phyloP scores from a whole-genome alignment of 2,797 vertebrate genomes.

The Thunnus albacares region DNA sequence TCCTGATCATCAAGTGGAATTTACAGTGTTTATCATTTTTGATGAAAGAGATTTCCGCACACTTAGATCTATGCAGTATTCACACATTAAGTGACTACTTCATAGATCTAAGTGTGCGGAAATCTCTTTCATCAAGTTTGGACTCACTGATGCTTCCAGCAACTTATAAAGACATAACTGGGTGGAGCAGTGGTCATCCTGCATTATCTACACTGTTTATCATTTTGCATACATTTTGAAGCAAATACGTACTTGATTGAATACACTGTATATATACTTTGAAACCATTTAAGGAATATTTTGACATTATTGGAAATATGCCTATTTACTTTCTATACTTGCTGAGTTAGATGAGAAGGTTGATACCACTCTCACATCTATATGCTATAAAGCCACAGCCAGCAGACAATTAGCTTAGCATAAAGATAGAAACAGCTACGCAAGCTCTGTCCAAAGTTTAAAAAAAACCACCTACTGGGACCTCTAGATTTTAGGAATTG shows the following conservation, averaged over 20 bases:
- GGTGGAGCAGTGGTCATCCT: no score
- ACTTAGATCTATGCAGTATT: no score
- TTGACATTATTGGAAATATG: neutral
- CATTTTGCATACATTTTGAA: slow-evolving; percentile 7
- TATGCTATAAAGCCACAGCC: neutral
- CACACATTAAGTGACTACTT: no score
- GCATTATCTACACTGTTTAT: neutral
- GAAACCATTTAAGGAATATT: no score
- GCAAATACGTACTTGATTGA: neutral
- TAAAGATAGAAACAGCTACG: neutral
- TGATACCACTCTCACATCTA: neutral
- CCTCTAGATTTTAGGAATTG: no score
- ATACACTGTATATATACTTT: no score
- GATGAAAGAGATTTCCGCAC: neutral
- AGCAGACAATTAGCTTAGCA: neutral
- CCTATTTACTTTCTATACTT: neutral
- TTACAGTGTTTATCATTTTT: neutral
- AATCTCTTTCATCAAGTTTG: no score
- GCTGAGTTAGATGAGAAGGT: neutral
- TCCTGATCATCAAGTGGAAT: neutral
- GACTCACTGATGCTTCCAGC: no score
- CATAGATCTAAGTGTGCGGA: no score
- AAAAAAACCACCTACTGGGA: no score
- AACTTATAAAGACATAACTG: no score
- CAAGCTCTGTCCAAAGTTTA: no score